Base-by-base conservation (phyloP, 2,888 invertebrate genomes). In the Tethea ocularis region DNA sequence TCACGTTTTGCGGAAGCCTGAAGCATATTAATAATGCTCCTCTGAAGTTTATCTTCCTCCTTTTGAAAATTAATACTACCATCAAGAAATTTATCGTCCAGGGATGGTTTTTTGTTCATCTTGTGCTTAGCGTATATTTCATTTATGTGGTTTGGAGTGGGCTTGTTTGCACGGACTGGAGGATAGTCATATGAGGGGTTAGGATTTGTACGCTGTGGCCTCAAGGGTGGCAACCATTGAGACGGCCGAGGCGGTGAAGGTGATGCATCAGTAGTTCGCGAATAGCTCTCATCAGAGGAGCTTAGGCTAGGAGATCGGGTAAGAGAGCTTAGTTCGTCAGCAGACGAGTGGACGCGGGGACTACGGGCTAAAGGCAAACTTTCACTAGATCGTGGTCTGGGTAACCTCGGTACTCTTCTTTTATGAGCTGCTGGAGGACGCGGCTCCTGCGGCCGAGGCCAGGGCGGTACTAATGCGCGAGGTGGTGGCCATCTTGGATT, bases 261-360 rank as follows among this genome's bases (percentile, higher is more conserved):
- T 0, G 93, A 93, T 1, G 92, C 97, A 77, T 96, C 96, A 0
- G 96, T 97, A 5, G 97, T 97, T 70, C 97, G 94, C 51, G 96
- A 96, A 79, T 96, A 97, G 84, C 97, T 97, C 86, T 97, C 97
- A 78, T 97, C 97, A 0, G 97, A 97, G 58, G 97, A 97, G 83
- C 96, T 96, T 66, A 97, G 95, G 78, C 96, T 96, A 0, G 97
- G 96, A 8, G 97, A 97, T 72, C 96, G 95, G 57, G 97, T 97
- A 11, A 97, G 90, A 0, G 97, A 97, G 75, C 96, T 97, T 26
- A 97, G 94, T 84, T 97, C 97, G 80, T 97, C 97, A 1, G 97
- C 97, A 2, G 97, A 97, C 7, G 97, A 97, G 78, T 96, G 96
- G 3, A 95, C 95, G 46, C 95, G 88, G 20, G 95, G 95, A 64